Percentiles rank a stretch among this genome's conserved stretches.
Conservation (phyloP, 2,888 invertebrate species). For the Chouioia cunea region DNA sequence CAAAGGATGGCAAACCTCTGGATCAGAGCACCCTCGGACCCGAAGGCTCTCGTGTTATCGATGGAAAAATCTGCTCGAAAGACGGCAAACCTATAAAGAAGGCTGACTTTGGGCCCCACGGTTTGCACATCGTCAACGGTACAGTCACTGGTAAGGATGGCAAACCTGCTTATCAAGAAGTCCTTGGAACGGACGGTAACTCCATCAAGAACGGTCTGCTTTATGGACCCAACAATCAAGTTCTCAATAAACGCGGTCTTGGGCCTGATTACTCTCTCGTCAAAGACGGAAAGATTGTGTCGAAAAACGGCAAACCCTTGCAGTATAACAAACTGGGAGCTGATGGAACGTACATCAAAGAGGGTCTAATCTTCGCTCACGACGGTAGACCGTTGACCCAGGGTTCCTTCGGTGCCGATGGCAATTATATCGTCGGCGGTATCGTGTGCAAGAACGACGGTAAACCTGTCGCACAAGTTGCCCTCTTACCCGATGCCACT, state of each 20-base stretch:
- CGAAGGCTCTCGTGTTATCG: constrained; percentile 57
- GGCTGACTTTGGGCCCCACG: constrained; percentile 62
- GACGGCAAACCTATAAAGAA: constrained; percentile 61
- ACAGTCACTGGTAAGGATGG: constrained; percentile 59
- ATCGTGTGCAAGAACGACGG: constrained; percentile 62
- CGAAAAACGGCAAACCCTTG: constrained; percentile 62
- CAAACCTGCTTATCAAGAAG: constrained; percentile 57
- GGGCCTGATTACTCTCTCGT: constrained; percentile 59
- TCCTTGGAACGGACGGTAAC: constrained; percentile 56
- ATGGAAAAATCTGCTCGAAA: constrained; percentile 60
- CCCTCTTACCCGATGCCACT: constrained; percentile 61
- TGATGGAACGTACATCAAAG: constrained; percentile 62
- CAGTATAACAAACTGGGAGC: constrained; percentile 56
- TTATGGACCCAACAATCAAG: constrained; percentile 53
- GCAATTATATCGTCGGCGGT: constrained; percentile 63
- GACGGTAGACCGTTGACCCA: constrained; percentile 61
- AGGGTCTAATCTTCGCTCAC: constrained; percentile 60
- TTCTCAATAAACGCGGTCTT: constrained; percentile 55
- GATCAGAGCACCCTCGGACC: constrained; percentile 62
- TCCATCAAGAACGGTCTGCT: constrained; percentile 60
- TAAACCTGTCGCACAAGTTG: constrained; percentile 59
- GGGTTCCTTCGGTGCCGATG: constrained; percentile 61
- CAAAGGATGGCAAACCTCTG: constrained; percentile 60
- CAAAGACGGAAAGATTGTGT: constrained; percentile 62
- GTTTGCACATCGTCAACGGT: constrained; percentile 58